These are phyloP conservation scores for Lasioglossum vierecki DNA, from an alignment of 2,888 invertebrate genomes.

Conservation along the genomic window DNA sequence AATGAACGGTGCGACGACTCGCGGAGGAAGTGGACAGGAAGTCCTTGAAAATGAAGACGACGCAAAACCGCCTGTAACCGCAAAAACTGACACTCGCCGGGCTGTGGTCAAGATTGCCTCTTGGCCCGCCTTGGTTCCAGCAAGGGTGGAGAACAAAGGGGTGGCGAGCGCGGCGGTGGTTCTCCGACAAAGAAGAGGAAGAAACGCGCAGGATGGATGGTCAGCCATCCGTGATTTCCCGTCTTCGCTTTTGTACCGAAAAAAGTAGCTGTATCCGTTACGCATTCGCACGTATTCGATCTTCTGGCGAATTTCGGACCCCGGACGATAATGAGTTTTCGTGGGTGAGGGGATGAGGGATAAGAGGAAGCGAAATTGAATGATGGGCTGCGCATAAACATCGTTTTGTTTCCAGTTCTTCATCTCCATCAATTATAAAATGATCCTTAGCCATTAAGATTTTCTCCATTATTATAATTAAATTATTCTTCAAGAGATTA, in stretches of 20 bases:
- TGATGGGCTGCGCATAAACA: neutral
- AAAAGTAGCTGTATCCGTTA: constrained; percentile 55
- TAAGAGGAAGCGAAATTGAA: neutral
- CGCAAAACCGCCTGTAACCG: constrained; percentile 50
- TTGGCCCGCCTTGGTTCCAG: constrained; percentile 21
- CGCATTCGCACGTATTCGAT: constrained; percentile 29
- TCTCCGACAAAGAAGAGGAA: constrained; percentile 57
- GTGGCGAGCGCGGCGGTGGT: constrained; percentile 42
- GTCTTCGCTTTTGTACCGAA: constrained; percentile 46
- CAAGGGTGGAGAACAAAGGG: constrained; percentile 58
- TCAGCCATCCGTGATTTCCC: constrained; percentile 76
- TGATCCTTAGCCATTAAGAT: no score
- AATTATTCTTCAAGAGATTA: no score
- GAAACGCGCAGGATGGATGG: constrained; percentile 73
- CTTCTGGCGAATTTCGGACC: constrained; percentile 1
- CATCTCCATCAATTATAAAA: no score
- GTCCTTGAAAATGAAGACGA: constrained; percentile 47
- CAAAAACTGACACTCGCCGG: constrained; percentile 60
- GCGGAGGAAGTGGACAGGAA: constrained; percentile 56
- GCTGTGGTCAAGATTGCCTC: constrained; percentile 64
- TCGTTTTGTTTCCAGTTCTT: neutral
- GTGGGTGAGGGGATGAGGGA: neutral
- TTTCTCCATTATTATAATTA: no score
- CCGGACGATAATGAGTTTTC: neutral
- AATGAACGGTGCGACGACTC: constrained; percentile 35